A percentile compares a stretch with the other conserved stretches of the same genome.
phyloP scores from a whole-genome alignment of 2,888 invertebrate genomes.

The Chaitophorus viminalis region DNA sequence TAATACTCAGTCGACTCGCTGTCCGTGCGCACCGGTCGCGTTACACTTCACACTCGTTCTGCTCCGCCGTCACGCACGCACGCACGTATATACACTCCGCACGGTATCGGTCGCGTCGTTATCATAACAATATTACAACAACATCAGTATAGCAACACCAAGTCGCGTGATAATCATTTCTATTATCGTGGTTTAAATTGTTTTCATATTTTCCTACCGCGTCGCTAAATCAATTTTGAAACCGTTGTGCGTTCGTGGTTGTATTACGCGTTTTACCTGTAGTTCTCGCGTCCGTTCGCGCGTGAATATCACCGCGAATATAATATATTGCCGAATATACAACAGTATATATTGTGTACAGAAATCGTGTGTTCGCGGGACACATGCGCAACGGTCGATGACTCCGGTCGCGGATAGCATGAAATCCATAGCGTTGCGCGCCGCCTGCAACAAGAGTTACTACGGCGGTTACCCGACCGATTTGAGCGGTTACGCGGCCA shows the following conservation, averaged over 20 bases:
- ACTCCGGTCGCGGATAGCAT: conserved; percentile 46
- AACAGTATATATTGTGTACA: too few species aligned
- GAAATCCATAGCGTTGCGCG: conserved; percentile 59
- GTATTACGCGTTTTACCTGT: too few species aligned
- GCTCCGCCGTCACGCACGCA: background rate
- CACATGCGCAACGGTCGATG: conserved; percentile 24
- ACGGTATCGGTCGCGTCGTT: background rate
- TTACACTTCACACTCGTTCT: background rate
- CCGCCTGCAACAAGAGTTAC: conserved; percentile 43
- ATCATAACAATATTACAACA: too few species aligned
- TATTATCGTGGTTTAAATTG: too few species aligned
- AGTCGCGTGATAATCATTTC: too few species aligned
- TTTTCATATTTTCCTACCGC: too few species aligned
- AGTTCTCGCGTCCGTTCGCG: too few species aligned
- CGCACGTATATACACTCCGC: background rate
- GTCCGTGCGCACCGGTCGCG: conserved; percentile 44
- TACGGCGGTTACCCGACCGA: conserved; percentile 47
- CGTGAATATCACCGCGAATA: too few species aligned
- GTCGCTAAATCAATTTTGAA: too few species aligned
- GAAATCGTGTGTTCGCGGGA: background rate
- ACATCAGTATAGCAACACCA: too few species aligned
- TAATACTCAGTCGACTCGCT: conserved; percentile 47
- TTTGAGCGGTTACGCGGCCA: conserved; percentile 42
- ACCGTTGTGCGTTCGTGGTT: too few species aligned
- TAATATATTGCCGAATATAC: too few species aligned